Conservation (phyloP, 2,888 invertebrate species). For the Ichneumoninae sp. region DNA sequence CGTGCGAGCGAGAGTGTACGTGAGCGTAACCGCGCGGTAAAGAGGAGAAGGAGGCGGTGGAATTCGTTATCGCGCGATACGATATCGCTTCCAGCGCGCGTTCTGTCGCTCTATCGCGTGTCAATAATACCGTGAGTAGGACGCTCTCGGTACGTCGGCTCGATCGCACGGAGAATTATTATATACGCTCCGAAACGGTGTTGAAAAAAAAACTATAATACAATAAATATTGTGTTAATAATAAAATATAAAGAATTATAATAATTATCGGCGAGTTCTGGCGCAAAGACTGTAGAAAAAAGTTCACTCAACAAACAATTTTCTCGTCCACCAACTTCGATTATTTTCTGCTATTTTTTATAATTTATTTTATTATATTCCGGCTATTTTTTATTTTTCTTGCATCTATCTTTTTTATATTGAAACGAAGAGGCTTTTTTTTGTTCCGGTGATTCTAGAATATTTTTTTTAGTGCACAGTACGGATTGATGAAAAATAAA, state of each 20-base stretch:
- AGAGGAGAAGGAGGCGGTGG: constrained; percentile 7
- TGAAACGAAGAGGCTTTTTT: too few relatives aligned
- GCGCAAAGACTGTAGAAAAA: too few relatives aligned
- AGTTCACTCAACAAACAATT: too few relatives aligned
- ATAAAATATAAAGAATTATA: neutral
- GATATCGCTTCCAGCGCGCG: constrained; percentile 49
- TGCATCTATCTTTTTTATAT: too few relatives aligned
- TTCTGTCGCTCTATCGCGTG: constrained; percentile 48
- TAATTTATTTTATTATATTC: neutral
- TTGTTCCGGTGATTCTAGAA: too few relatives aligned
- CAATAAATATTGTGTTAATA: neutral
- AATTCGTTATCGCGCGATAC: constrained; percentile 63
- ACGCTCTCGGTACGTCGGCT: constrained; percentile 18
- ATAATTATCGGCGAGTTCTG: neutral
- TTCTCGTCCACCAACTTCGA: too few relatives aligned
- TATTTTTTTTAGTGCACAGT: too few relatives aligned
- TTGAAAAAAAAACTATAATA: neutral
- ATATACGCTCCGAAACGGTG: constrained; percentile 2
- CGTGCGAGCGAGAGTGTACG: constrained; percentile 8
- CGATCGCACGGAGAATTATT: neutral
- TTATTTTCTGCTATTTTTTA: neutral
- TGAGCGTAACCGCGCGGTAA: neutral
- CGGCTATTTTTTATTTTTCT: too few relatives aligned
- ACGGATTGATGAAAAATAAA: too few relatives aligned
- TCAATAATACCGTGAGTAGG: constrained; percentile 53